Evolutionary conservation across 2,888 invertebrate species (phyloP), one percentile per base, ranked within the genome.

Genomic region (Sarcophaga rosellei): DNA sequence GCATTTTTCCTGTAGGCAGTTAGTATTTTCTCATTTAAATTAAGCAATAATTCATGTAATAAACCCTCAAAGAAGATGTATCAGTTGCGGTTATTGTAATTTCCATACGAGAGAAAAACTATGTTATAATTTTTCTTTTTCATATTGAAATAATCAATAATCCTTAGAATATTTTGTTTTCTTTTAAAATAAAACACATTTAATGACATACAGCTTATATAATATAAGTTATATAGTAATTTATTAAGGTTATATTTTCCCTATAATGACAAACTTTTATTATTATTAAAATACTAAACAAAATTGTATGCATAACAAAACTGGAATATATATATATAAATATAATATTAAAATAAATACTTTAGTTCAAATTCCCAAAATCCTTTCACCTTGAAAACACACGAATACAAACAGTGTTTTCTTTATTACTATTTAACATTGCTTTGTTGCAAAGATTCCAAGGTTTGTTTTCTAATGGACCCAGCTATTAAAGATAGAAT

Each of bases 391-490:
- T 75, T 4, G 20, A 53, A 53, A 59, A 59, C 57, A 8, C 4
- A 53, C 21, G 17, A 57, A 25, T n/a, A 5, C 11, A 63, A 61
- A 53, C 12, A 17, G 17, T 15, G 53, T 59, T 47, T 4, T 35
- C 35, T 8, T 69, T 69, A 21, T 2, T 62, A 12, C 11, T 76
- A 17, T 77, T 44, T 44, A 8, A 35, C 62, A 57, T 68, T 79
- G 76, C 65, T 73, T 74, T 75, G 86, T 72, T 86, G 86, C 76
- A 90, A 88, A 44, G 88, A 89, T 81, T 89, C 88, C 11, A 90
- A 87, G 3, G 91, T 91, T 83, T 91, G 90, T 20, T 88, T 81
- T 74, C 89, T 89, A 70, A 91, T 91, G 20, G 89, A 89, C 76
- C 80, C 84, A 6, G 89, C 90, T 44, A 90, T 89, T 15, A 91